Conservation (phyloP, 1,140 invertebrate genomes). For the Zeugodacus cucurbitae region DNA sequence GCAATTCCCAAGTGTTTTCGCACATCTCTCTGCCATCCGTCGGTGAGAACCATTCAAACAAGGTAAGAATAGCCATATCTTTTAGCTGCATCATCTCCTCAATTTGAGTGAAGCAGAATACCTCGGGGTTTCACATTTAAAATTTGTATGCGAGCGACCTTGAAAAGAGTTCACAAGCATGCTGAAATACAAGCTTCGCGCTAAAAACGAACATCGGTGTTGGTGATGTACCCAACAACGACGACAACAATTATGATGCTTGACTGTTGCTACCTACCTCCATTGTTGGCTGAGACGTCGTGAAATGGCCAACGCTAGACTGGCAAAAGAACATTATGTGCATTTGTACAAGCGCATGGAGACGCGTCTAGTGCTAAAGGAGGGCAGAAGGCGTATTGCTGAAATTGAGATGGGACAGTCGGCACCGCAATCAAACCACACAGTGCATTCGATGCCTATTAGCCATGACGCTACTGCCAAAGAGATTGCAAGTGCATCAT, state of each 20-base stretch:
- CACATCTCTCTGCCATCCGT: too few species aligned
- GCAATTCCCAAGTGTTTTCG: too few species aligned
- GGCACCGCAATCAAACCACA: background rate
- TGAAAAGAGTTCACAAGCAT: background rate
- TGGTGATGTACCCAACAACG: background rate
- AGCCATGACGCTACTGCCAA: background rate
- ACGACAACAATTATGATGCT: background rate
- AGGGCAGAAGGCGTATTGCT: background rate
- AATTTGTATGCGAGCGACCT: background rate
- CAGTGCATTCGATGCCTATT: background rate
- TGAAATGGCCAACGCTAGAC: background rate
- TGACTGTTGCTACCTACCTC: background rate
- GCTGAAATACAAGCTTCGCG: background rate
- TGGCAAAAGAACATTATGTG: background rate
- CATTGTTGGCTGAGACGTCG: background rate
- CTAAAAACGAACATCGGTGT: background rate
- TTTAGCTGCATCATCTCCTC: too few species aligned
- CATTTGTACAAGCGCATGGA: background rate
- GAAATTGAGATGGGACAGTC: background rate
- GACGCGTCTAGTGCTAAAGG: too few species aligned
- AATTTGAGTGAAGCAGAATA: too few species aligned
- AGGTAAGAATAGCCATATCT: too few species aligned
- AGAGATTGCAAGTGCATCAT: constrained; percentile 15
- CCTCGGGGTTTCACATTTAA: background rate
- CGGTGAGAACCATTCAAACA: too few species aligned